Percentiles rank a stretch among this genome's conserved stretches.
phyloP scores from a whole-genome alignment of 2,797 vertebrate species.

The Chaunax sp. region DNA sequence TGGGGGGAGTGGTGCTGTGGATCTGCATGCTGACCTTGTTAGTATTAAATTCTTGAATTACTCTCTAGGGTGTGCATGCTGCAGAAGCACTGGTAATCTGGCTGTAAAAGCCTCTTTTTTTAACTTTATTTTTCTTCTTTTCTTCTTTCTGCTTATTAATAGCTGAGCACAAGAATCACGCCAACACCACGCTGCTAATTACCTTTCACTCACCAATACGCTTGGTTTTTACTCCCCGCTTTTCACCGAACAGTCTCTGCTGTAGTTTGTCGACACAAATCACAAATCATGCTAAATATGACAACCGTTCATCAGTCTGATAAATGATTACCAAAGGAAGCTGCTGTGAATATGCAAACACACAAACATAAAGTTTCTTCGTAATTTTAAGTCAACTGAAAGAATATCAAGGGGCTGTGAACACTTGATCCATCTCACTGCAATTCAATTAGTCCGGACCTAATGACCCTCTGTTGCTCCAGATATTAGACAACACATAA shows the following conservation, averaged over 20 bases:
- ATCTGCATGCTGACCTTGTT: conserved; percentile 66
- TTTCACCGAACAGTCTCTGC: conserved; percentile 33
- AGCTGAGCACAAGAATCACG: conserved; percentile 19
- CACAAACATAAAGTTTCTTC: not conserved
- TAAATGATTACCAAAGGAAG: conserved; percentile 56
- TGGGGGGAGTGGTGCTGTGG: conserved; percentile 37
- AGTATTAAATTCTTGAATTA: conserved; percentile 55
- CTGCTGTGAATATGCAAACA: conserved; percentile 51
- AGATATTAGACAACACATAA: conserved; percentile 48
- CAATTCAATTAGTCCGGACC: conserved; percentile 53
- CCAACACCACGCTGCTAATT: conserved; percentile 64
- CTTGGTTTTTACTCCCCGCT: conserved; percentile 48
- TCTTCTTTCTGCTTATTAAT: conserved; percentile 45
- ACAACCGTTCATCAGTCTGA: conserved; percentile 67
- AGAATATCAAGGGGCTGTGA: not conserved
- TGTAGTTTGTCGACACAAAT: conserved; percentile 20
- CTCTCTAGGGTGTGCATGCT: conserved; percentile 47
- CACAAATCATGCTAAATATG: conserved; percentile 51
- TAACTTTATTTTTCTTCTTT: conserved; percentile 33
- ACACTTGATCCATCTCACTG: conserved; percentile 40
- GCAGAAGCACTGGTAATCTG: conserved; percentile 30
- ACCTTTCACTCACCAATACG: conserved; percentile 60
- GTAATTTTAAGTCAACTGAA: conserved; percentile 14
- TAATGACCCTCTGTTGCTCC: conserved; percentile 58
- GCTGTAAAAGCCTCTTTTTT: conserved; percentile 36